Percentiles rank a stretch among this genome's conserved stretches.
Evolutionary conservation across 23 tunicate genomes (phyloP).

Genomic region (Ascidia mentula): DNA sequence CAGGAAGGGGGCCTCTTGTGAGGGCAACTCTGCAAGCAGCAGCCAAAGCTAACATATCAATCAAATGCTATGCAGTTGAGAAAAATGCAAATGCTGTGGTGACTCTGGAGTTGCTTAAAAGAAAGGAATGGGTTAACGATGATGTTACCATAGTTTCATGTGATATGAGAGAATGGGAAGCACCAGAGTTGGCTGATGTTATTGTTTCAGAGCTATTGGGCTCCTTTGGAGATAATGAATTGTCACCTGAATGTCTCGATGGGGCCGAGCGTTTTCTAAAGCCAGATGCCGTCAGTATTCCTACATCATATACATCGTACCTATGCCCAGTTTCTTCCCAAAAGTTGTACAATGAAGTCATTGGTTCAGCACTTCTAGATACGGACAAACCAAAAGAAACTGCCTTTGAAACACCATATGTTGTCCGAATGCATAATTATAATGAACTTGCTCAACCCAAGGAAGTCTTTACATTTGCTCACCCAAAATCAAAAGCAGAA

Average conservation of each 20-base stretch:
- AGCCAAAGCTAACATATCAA: constrained; percentile 31
- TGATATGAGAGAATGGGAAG: constrained; percentile 92
- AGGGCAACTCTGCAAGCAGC: constrained; percentile 80
- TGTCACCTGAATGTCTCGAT: constrained; percentile 97
- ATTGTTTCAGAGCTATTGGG: constrained; percentile 98
- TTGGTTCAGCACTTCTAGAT: constrained; percentile 26
- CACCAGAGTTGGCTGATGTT: constrained; percentile 88
- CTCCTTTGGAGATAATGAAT: constrained; percentile 97
- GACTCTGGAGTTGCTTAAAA: constrained; percentile 49
- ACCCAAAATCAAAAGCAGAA: too few species aligned
- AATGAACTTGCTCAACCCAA: constrained; percentile 65
- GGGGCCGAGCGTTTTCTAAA: constrained; percentile 87
- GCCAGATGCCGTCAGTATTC: constrained; percentile 85
- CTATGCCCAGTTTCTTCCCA: constrained; percentile 93
- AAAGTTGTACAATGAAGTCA: constrained; percentile 87
- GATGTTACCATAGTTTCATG: constrained; percentile 82
- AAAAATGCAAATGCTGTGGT: constrained; percentile 87
- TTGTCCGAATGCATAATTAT: constrained; percentile 91
- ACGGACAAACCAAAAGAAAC: constrained; percentile 65
- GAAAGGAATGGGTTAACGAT: constrained; percentile 81
- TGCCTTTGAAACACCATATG: constrained; percentile 95
- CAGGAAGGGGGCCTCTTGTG: constrained; percentile 96
- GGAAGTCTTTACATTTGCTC: constrained; percentile 79
- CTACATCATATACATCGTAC: constrained; percentile 86
- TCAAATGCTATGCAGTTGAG: constrained; percentile 93